Evolutionary conservation across 92 coral and sea anemone genomes (phyloP), one percentile per base, ranked within the genome.

Genomic region (Parazoanthus atlanticus): DNA sequence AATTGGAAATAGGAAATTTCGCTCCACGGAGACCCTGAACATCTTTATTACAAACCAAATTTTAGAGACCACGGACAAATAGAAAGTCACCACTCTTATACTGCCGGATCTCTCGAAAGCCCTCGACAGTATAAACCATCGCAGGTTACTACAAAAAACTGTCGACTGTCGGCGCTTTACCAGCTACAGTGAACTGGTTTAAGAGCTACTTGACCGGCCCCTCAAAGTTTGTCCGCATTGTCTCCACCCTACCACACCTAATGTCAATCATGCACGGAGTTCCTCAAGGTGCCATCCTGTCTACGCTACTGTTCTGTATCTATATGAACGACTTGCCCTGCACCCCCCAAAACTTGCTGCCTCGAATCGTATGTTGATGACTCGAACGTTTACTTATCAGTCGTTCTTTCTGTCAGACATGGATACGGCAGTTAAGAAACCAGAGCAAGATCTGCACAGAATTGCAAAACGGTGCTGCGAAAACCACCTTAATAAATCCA

Each of bases 21-120:
- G 83, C 66, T 89, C 88, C 56, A 89, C 90, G 23, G 90, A 88
- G 86, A 88, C 90, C 71, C 28, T 88, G 76, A 81, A 88, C n/a
- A 81, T 81, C 31, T 56, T 38, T 15, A 73, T 65, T 29, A 88
- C 87, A 26, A 86, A 88, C 76, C 38, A 31, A 46, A n/a, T n/a
- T n/a, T n/a, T n/a, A n/a, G n/a, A n/a, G n/a, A n/a, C n/a, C n/a
- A n/a, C n/a, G n/a, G n/a, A n/a, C n/a, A n/a, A n/a, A n/a, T n/a
- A n/a, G n/a, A n/a, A n/a, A n/a, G n/a, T n/a, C n/a, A n/a, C n/a
- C n/a, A n/a, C n/a, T n/a, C n/a, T n/a, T n/a, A n/a, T n/a, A n/a
- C n/a, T n/a, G n/a, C n/a, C n/a, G n/a, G 86, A 81, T 12, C 86
- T 81, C 71, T 81, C 74, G 25, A 81, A 81, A 54, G 86, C 86